phyloP scores from a whole-genome alignment of 2,113 vertebrate species.

The Symphodus melops region DNA sequence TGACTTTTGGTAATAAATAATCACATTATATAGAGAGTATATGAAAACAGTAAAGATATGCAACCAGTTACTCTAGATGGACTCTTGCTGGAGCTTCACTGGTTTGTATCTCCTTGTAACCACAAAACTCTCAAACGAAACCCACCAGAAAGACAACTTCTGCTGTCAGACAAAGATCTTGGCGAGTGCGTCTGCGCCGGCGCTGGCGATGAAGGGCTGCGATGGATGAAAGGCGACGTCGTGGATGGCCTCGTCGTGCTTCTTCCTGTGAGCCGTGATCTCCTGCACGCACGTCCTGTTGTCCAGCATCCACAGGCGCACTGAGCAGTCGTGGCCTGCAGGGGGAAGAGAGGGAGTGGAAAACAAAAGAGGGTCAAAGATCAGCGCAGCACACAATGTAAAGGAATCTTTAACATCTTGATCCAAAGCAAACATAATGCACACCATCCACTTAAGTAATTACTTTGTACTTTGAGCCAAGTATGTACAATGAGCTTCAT shows the following conservation, averaged over 20 bases:
- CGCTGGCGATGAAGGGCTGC: conserved; percentile 91
- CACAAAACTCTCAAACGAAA: neutral
- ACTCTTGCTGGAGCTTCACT: neutral
- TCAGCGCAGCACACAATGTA: neutral
- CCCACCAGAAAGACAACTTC: conserved; percentile 54
- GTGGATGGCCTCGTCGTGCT: conserved; percentile 93
- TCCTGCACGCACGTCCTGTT: conserved; percentile 93
- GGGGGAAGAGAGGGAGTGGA: conserved; percentile 1
- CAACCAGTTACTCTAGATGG: neutral
- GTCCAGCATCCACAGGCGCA: conserved; percentile 94
- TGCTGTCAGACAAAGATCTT: conserved; percentile 90
- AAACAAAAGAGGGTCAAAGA: conserved; percentile 17
- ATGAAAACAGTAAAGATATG: neutral
- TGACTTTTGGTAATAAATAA: too few relatives aligned
- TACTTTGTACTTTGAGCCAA: neutral
- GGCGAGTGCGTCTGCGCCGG: conserved; percentile 90
- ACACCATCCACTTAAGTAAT: neutral
- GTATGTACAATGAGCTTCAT: neutral
- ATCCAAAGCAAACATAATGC: neutral
- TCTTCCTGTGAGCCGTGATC: conserved; percentile 94
- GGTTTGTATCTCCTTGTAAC: neutral
- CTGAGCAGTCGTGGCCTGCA: conserved; percentile 92
- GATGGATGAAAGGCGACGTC: conserved; percentile 93
- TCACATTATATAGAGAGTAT: too few relatives aligned
- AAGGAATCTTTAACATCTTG: neutral